Conservation (phyloP, 2,888 invertebrate genomes). For the Polymixis lichenea region DNA sequence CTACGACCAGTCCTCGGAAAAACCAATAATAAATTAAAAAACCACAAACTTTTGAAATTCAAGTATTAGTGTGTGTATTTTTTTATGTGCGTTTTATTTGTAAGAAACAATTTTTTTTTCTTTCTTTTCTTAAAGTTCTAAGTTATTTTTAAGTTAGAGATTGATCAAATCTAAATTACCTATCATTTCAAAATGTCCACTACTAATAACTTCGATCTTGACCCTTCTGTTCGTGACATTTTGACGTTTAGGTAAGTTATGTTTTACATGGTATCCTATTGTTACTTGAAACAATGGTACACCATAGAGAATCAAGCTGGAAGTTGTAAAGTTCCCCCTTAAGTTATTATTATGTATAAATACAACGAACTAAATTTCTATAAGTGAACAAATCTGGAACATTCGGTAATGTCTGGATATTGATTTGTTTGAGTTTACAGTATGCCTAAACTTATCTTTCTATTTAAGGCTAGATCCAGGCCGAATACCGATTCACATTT, state of each 20-base stretch:
- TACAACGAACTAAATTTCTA: not conserved
- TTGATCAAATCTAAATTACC: not conserved
- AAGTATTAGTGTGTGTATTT: not conserved
- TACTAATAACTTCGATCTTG: no score
- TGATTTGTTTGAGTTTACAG: conserved; percentile 40
- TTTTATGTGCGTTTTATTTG: not conserved
- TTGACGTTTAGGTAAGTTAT: not conserved
- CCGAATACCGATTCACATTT: conserved; percentile 25
- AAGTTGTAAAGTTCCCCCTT: not conserved
- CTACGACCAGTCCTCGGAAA: not conserved
- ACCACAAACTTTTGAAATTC: not conserved
- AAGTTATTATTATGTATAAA: not conserved
- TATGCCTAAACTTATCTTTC: conserved; percentile 9
- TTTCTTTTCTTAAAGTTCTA: no score
- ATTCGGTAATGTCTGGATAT: conserved; percentile 24
- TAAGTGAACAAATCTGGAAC: conserved; percentile 19
- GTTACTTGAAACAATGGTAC: conserved; percentile 14
- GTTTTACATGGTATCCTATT: not conserved
- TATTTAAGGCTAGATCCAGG: conserved; percentile 45
- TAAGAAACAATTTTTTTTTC: not conserved
- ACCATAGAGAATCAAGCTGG: not conserved
- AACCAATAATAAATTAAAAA: not conserved
- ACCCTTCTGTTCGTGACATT: not conserved
- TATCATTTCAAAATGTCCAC: not conserved
- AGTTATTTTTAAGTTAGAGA: no score